These are phyloP conservation scores for Pseudobourletiella spinata DNA, from an alignment of 1,140 invertebrate species.

Conservation along the genomic window DNA sequence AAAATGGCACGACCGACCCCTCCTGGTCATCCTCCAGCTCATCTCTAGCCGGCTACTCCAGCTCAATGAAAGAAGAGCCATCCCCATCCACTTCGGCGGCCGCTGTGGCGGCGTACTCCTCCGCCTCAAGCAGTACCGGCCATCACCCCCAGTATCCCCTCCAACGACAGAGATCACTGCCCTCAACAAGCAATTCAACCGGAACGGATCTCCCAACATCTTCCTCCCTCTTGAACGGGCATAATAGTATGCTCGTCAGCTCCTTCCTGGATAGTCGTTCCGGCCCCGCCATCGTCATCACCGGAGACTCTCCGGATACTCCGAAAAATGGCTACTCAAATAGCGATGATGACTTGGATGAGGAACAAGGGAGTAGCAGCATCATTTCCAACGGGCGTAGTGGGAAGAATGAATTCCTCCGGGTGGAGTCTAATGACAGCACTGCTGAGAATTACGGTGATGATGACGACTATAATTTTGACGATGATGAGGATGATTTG, in stretches of 20 bases:
- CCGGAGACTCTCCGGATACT: slow-evolving; percentile 22
- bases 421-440: slow-evolving; percentile 30
- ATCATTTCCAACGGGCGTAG: slow-evolving; percentile 6
- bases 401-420: slow-evolving; percentile 12
- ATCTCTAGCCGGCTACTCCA: slow-evolving; percentile 20
- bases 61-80: slow-evolving; percentile 19
- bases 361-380: slow-evolving; percentile 12
- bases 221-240: neutral
- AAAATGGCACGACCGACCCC: slow-evolving; percentile 34
- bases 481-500: slow-evolving; percentile 31
- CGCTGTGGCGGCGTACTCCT: neutral
- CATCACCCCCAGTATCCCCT: neutral
- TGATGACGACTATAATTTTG: slow-evolving; percentile 29
- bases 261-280: slow-evolving; percentile 1
- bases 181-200: neutral
- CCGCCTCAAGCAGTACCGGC: neutral
- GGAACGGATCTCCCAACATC: neutral
- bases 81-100: neutral
- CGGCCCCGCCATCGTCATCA: slow-evolving; percentile 27
- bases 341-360: slow-evolving; percentile 20
- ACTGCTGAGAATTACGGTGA: slow-evolving; percentile 32
- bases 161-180: neutral
- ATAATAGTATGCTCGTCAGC: slow-evolving; percentile 12
- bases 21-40: slow-evolving; percentile 33
- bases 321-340: neutral